Base-by-base conservation (phyloP, 23 tunicate species). In the Ascidia mentula region DNA sequence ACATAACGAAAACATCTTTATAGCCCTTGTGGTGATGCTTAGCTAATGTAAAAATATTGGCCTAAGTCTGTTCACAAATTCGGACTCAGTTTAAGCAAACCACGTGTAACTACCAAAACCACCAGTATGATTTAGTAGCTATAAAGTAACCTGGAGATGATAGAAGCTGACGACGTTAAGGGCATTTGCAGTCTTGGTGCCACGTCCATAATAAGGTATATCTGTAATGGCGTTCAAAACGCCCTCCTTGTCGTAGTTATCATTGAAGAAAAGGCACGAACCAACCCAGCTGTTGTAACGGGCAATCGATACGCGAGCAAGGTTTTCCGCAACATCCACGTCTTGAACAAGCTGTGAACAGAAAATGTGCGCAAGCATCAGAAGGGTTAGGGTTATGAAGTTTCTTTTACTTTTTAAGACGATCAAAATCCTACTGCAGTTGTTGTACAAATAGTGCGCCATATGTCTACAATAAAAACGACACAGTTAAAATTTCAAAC, bases 211-310 rank as follows among this genome's bases (percentile, higher is more conserved):
- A 75, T 88, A 93, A n/a, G 98, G 98, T 34, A 72, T 80, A 37
- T 84, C 77, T 6, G 46, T 20, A 36, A 93, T 72, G 0, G 90
- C 89, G 15, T 80, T 60, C 30, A 93, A 34, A 22, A 88, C 85
- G 1, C 45, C 89, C 0, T 59, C 84, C 77, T 88, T 84, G 72
- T 70, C 79, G 45, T 28, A 40, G 31, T 24, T 7, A 18, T 80
- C 71, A 69, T 84, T 80, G 60, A 88, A 93, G 59, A 72, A 77
- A 40, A 93, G 76, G 22, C 75, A 30, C 31, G 84, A 81, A 36
- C 88, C 93, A 31, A 85, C 89, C 98, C 98, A 93, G 40, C 32
- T 37, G 77, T 79, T 93, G 84, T 88, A 93, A 17, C 98, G 80
- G 60, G 88, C 81, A 1, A 84, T 40, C 1, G 87, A 70, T 37